These are phyloP conservation scores for Sylvia borin DNA, from an alignment of 2,797 vertebrate species.

Conservation along the genomic window DNA sequence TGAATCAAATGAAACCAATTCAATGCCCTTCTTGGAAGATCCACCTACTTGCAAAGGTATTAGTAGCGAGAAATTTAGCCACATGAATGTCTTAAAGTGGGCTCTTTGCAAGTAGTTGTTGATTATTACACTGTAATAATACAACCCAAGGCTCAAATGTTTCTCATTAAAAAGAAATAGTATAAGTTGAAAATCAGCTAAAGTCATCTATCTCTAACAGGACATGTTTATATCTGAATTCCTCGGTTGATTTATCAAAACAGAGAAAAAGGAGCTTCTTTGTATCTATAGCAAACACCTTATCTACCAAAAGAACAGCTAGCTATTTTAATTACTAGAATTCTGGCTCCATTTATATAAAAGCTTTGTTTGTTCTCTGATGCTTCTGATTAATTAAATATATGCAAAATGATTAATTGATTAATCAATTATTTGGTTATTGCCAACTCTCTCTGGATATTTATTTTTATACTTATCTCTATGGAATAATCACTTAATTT, in stretches of 20 bases:
- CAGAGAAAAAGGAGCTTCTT: background rate
- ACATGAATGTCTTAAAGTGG: background rate
- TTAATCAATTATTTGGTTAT: slow-evolving; percentile 52
- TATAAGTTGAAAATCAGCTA: background rate
- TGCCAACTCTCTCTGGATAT: background rate
- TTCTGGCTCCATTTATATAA: background rate
- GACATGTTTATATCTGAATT: background rate
- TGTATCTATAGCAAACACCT: background rate
- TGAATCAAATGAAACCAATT: background rate
- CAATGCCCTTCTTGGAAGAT: background rate
- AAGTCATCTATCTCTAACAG: background rate
- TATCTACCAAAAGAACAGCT: slow-evolving; percentile 1
- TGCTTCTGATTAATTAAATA: slow-evolving; percentile 38
- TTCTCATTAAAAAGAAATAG: background rate
- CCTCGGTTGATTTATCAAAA: background rate
- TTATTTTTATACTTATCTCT: slow-evolving; percentile 42
- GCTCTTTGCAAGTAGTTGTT: background rate
- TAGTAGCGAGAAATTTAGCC: background rate
- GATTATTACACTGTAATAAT: background rate
- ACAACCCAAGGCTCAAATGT: background rate
- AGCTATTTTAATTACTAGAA: slow-evolving; percentile 24
- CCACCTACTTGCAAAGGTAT: background rate
- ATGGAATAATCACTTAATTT: background rate
- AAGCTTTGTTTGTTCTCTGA: background rate
- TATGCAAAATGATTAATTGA: slow-evolving; percentile 49